Evolutionary conservation across 2,113 vertebrate species (phyloP).

Genomic region (Mirza zaza): DNA sequence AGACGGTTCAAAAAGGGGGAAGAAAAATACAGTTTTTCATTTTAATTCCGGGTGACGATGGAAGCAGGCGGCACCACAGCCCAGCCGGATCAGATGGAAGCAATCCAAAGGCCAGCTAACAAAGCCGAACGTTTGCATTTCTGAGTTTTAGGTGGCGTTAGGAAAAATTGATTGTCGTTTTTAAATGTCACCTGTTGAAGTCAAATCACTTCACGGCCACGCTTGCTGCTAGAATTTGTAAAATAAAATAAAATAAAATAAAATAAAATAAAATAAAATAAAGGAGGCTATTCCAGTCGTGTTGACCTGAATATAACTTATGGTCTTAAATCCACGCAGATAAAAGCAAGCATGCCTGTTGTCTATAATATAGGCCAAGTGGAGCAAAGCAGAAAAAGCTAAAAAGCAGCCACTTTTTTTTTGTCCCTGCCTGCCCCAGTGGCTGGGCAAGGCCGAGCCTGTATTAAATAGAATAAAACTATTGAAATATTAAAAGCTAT

Average conservation of each 20-base stretch:
- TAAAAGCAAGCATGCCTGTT: neutral
- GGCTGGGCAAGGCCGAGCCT: neutral
- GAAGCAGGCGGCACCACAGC: neutral
- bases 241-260: neutral
- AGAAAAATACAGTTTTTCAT: conserved; percentile 11
- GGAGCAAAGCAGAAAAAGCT: neutral
- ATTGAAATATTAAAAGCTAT: neutral
- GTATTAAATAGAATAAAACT: neutral
- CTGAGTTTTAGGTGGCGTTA: neutral
- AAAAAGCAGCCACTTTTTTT: neutral
- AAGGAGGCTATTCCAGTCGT: neutral
- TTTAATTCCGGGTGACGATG: neutral
- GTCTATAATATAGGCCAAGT: neutral
- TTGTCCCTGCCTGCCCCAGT: neutral
- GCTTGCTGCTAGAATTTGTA: neutral
- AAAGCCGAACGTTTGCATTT: neutral
- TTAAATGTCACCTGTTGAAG: neutral
- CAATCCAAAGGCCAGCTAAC: neutral
- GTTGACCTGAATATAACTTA: neutral
- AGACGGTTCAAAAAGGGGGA: neutral
- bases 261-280: neutral
- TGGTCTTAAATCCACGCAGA: neutral
- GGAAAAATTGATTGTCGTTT: neutral
- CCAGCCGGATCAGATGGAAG: neutral
- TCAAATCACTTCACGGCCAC: neutral